Evolutionary conservation across 2,888 invertebrate species (phyloP).

Genomic region (Galerucella nymphaeae): DNA sequence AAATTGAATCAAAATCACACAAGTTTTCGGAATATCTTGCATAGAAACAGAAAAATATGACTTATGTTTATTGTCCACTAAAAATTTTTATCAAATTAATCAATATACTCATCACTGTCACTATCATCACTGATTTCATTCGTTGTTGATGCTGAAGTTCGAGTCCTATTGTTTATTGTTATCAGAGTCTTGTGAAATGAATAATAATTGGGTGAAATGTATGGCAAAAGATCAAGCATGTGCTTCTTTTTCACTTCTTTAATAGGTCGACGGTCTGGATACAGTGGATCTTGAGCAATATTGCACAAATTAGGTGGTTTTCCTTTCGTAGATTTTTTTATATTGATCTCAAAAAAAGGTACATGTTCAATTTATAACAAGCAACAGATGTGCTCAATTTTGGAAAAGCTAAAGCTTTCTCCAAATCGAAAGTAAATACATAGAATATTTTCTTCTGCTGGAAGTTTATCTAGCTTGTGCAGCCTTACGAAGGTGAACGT

Average conservation of each 20-base stretch:
- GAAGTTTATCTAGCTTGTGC: no score
- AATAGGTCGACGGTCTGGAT: slow-evolving; percentile 21
- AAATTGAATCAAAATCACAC: no score
- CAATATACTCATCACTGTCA: no score
- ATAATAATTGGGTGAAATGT: slow-evolving; percentile 31
- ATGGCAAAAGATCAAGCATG: slow-evolving; percentile 33
- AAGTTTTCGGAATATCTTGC: no score
- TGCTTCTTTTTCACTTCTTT: slow-evolving; percentile 22
- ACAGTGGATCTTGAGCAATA: slow-evolving; percentile 30
- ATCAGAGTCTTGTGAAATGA: slow-evolving; percentile 20
- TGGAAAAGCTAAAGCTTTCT: slow-evolving; percentile 39
- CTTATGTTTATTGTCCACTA: no score
- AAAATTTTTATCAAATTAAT: no score
- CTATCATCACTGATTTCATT: no score
- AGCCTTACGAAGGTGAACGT: no score
- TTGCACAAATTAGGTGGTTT: neutral
- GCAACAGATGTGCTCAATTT: slow-evolving; percentile 36
- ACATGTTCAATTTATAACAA: slow-evolving; percentile 32
- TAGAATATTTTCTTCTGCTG: no score
- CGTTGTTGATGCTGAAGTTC: neutral
- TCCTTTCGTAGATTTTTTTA: neutral
- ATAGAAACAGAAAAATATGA: no score
- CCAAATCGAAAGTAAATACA: slow-evolving; percentile 38
- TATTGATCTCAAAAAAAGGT: neutral
- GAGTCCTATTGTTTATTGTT: neutral